These are phyloP conservation scores for Malachius bipustulatus DNA, from an alignment of 2,888 invertebrate genomes.

Conservation along the genomic window DNA sequence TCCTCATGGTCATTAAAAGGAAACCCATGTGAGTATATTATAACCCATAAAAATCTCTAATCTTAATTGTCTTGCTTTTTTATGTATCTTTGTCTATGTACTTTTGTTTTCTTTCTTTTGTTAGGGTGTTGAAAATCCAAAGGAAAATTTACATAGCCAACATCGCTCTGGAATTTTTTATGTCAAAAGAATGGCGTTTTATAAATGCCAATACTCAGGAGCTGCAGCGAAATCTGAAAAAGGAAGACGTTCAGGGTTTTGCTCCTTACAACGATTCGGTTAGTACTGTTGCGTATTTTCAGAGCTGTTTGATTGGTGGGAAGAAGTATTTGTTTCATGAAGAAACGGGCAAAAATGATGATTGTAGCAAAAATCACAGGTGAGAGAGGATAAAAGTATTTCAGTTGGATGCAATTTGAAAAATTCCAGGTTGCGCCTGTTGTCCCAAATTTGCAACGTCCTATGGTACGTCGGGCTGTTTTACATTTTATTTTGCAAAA, in stretches of 20 bases:
- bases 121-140: slow-evolving; percentile 67
- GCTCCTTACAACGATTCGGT: slow-evolving; percentile 44
- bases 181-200: slow-evolving; percentile 67
- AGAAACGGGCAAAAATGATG: slow-evolving; percentile 38
- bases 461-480: no score
- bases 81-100: no score
- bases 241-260: slow-evolving; percentile 43
- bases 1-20: slow-evolving; percentile 51
- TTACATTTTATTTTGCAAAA: no score
- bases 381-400: no score
- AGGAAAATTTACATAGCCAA: slow-evolving; percentile 68
- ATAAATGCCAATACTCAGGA: slow-evolving; percentile 47
- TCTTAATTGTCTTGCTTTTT: no score
- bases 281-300: slow-evolving; percentile 42
- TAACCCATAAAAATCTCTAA: no score
- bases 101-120: not conserved
- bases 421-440: no score
- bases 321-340: slow-evolving; percentile 58
- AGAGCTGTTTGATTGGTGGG: slow-evolving; percentile 46
- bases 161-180: slow-evolving; percentile 59
- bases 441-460: no score
- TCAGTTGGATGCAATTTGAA: no score
- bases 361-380: no score
- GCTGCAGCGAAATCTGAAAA: slow-evolving; percentile 41
- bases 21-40: slow-evolving; percentile 51